These are phyloP conservation scores for Poeciliopsis retropinna DNA, from an alignment of 2,113 vertebrate genomes.

Conservation along the genomic window DNA sequence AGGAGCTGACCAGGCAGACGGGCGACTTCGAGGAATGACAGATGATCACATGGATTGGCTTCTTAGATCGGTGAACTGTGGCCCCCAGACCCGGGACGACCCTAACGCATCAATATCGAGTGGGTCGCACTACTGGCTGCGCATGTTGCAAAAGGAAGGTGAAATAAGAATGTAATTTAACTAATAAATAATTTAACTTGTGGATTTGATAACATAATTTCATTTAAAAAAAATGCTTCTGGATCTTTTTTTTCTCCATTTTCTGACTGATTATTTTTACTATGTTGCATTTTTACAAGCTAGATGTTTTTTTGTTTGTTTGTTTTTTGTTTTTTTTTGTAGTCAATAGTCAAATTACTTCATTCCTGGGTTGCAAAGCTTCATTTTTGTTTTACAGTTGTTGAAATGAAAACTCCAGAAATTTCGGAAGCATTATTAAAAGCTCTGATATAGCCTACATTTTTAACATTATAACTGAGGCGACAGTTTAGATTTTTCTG, in stretches of 20 bases:
- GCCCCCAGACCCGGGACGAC: slow-evolving; percentile 30
- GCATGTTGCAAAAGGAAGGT: neutral
- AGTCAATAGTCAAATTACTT: too few relatives aligned
- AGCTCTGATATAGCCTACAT: neutral
- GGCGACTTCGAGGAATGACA: slow-evolving; percentile 28
- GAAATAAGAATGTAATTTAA: neutral
- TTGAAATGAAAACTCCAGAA: neutral
- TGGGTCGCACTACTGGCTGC: neutral
- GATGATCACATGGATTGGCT: slow-evolving; percentile 38
- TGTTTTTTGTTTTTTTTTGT: too few relatives aligned
- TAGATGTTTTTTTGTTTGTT: neutral
- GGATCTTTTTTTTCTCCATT: too few relatives aligned
- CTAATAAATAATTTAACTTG: too few relatives aligned
- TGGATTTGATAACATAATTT: too few relatives aligned
- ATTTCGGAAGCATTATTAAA: neutral
- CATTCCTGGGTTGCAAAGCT: too few relatives aligned
- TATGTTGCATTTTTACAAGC: neutral
- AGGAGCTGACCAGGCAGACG: slow-evolving; percentile 30
- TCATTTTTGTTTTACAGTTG: too few relatives aligned
- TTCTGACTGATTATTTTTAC: too few relatives aligned
- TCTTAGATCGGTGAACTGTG: slow-evolving; percentile 33
- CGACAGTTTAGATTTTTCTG: neutral
- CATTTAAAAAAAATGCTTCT: too few relatives aligned
- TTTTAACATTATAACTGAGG: neutral
- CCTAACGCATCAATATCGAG: neutral